A percentile compares a stretch with the other conserved stretches of the same genome.
Evolutionary conservation across 2,888 invertebrate genomes (phyloP).

Genomic region (Drosophila yooni): DNA sequence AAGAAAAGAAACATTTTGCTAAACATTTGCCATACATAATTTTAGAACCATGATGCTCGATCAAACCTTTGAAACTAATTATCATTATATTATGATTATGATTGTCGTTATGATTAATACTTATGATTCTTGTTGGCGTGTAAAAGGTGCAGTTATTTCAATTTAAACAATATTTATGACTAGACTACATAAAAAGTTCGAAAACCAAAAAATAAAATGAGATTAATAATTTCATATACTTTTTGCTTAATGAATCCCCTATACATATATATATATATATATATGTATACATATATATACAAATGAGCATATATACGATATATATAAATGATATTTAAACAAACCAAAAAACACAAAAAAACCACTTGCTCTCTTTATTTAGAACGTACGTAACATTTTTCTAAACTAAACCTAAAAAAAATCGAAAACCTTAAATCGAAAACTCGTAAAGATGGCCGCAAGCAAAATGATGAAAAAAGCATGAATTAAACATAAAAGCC

Average conservation of each 20-base stretch:
- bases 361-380: constrained; percentile 77
- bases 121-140: constrained; percentile 68
- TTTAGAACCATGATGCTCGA: constrained; percentile 39
- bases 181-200: constrained; percentile 52
- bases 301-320: constrained; percentile 56
- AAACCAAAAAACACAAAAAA: constrained; percentile 34
- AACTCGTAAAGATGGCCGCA: constrained; percentile 53
- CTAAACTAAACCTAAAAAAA: constrained; percentile 56
- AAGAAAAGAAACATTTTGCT: constrained; percentile 49
- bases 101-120: constrained; percentile 48
- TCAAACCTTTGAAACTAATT: constrained; percentile 47
- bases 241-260: constrained; percentile 70
- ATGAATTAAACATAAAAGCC: constrained; percentile 48
- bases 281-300: constrained; percentile 33
- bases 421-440: constrained; percentile 35
- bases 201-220: constrained; percentile 33
- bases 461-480: constrained; percentile 33
- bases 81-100: constrained; percentile 47
- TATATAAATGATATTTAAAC: constrained; percentile 64
- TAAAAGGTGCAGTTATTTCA: constrained; percentile 56
- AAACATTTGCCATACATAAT: constrained; percentile 65
- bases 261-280: constrained; percentile 37
- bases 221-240: constrained; percentile 72
- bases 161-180: constrained; percentile 69
- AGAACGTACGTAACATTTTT: constrained; percentile 74